Conservation (phyloP, 2,888 invertebrate genomes). For the Hecatera dysodea region DNA sequence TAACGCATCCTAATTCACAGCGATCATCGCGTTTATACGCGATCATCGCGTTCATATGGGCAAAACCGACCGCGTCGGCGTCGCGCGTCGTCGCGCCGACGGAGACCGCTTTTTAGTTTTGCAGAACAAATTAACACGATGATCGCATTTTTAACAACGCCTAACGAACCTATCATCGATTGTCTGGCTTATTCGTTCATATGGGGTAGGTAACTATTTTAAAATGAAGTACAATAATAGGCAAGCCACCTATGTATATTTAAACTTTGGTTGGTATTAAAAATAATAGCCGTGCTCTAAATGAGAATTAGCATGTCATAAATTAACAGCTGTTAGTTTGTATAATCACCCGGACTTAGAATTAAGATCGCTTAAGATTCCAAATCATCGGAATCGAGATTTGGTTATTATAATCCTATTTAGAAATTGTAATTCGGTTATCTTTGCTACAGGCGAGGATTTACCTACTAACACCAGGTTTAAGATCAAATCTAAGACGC, state of each 20-base stretch:
- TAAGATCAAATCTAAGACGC: neutral
- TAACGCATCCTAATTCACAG: too few relatives aligned
- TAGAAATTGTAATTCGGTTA: slow-evolving; percentile 29
- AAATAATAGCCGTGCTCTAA: neutral
- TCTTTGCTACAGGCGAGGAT: neutral
- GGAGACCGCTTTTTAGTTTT: too few relatives aligned
- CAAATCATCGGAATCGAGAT: slow-evolving; percentile 20
- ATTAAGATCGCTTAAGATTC: neutral
- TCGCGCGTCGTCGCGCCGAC: too few relatives aligned
- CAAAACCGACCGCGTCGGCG: too few relatives aligned
- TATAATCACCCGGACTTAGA: slow-evolving; percentile 19
- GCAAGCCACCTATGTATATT: too few relatives aligned
- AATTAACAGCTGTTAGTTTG: slow-evolving; percentile 2
- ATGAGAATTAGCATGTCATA: slow-evolving; percentile 14
- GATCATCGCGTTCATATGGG: too few relatives aligned
- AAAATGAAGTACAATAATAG: too few relatives aligned
- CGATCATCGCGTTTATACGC: too few relatives aligned
- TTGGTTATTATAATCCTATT: slow-evolving; percentile 31
- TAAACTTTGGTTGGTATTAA: neutral
- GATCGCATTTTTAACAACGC: too few relatives aligned
- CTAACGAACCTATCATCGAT: too few relatives aligned
- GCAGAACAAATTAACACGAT: too few relatives aligned
- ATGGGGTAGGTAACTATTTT: neutral
- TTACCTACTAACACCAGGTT: neutral
- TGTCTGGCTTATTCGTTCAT: neutral